These are phyloP conservation scores for Sepioteuthis lessoniana DNA, from an alignment of 2,888 invertebrate species.

Conservation along the genomic window DNA sequence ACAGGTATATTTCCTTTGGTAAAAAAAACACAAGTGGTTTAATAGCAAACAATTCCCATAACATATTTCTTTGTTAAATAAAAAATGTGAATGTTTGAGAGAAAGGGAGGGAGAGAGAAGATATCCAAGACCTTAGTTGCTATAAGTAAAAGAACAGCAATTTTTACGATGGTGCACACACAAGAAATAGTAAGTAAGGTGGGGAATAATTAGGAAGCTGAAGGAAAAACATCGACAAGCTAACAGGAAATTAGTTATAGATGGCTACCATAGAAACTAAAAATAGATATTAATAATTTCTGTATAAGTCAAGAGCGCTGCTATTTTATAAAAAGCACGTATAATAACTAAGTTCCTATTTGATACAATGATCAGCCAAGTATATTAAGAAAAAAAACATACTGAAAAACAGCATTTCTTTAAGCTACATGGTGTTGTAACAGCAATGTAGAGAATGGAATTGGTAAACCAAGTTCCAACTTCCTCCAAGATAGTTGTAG, in stretches of 20 bases:
- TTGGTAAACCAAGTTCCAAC: no score
- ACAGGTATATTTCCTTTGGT: neutral
- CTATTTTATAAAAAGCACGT: neutral
- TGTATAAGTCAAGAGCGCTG: neutral
- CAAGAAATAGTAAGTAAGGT: neutral
- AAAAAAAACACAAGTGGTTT: neutral
- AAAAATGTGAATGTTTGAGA: neutral
- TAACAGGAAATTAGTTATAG: neutral
- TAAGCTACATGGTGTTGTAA: no score
- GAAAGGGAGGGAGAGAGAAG: neutral
- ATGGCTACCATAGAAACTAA: neutral
- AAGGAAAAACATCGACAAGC: neutral
- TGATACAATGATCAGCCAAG: neutral
- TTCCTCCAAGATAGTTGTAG: no score
- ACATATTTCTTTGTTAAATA: neutral
- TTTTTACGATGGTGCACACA: neutral
- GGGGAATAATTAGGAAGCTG: neutral
- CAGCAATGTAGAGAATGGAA: no score
- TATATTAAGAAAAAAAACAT: neutral
- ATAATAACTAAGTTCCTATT: neutral
- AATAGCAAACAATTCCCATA: neutral
- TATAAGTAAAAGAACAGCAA: neutral
- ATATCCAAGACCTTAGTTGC: neutral
- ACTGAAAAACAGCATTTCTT: neutral
- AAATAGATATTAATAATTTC: neutral